Evolutionary conservation across 1,140 invertebrate genomes (phyloP), one percentile per base, ranked within the genome.

Genomic region (Drosophila lacertosa): DNA sequence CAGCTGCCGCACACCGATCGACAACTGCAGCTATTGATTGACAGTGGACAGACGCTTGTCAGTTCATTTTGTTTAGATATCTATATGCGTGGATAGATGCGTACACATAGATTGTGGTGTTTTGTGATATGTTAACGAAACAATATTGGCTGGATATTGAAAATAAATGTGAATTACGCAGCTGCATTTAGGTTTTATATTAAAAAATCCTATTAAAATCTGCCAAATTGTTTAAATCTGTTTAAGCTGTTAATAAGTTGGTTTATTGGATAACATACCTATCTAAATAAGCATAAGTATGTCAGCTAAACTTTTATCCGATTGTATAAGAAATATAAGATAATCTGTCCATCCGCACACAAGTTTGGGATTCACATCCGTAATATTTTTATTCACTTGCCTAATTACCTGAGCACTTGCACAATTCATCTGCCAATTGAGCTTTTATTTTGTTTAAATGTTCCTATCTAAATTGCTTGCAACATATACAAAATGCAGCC

Each of bases 21-120:
- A n/a, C 55, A 72, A 80, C 75, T 83, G 80, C 76, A 83, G 72
- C 81, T 50, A 86, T 83, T 83, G 80, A 83, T 83, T 83, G 80
- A 83, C 80, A 86, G 76, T 86, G 81, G 78, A 82, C 78, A 82
- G 78, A 68, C 71, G 80, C 44, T 42, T 40, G 59, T 66, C 71
- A 63, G 69, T 47, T 70, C 47, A 60, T 68, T 40, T 62, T 70
- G 67, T 70, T 70, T 70, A 64, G 55, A 64, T 42, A 35, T 10
- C 15, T 32, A 18, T 53, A 13, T 13, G 37, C 37, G 7, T 20
- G 15, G 9, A n/a, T 37, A n/a, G 22, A 15, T 54, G 24, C 22
- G 37, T 62, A 39, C 35, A 59, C 20, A 62, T 22, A 53, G 22
- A 33, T 24, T 35, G 29, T 24, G 18, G 33, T 53, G 33, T 24